Base-by-base conservation (phyloP, 2,113 vertebrate genomes). In the Proterorhinus semilunaris region DNA sequence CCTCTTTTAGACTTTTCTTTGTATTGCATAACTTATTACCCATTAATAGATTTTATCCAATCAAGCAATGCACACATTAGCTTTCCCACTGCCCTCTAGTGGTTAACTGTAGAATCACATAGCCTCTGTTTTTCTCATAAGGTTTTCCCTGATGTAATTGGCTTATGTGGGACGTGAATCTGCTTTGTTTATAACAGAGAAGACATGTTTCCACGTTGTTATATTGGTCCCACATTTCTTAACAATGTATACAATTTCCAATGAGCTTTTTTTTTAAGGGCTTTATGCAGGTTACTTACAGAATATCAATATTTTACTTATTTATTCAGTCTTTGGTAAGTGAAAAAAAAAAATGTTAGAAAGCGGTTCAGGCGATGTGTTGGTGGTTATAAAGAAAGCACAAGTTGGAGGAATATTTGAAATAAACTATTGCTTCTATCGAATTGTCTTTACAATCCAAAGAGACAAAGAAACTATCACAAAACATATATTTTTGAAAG, bases 51-150 rank as follows among this genome's bases (percentile, higher is more conserved):
- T 10, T 1, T 10, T 54, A 8, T 27, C 21, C 52, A 17, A 10
- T 36, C 55, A 16, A 53, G 15, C 7, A 3, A n/a, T 7, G 17
- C 51, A n/a, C 51, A 53, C 50, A 16, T 42, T 42, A 27, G 42
- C 42, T 42, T 15, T 13, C 27, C 6, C 11, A 58, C 55, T 42
- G 55, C 55, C 55, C 55, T 58, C 55, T 58, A 58, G 55, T 42
- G 55, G 55, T 42, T 42, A 10, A 13, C 55, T 36, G 2, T 21
- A 42, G 10, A 13, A 42, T 13, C 52, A 16, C n/a, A 58, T 42
- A 13, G 2, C 27, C 21, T 57, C 54, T 58, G 55, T 58, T 58
- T 58, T 42, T 58, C 55, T 58, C 55, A 58, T 58, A 58, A 58
- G 12, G 27, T 42, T 58, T 58, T 13, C 6, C 27, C 55, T 58